phyloP scores from a whole-genome alignment of 2,888 invertebrate genomes.

The Volucella bombylans region DNA sequence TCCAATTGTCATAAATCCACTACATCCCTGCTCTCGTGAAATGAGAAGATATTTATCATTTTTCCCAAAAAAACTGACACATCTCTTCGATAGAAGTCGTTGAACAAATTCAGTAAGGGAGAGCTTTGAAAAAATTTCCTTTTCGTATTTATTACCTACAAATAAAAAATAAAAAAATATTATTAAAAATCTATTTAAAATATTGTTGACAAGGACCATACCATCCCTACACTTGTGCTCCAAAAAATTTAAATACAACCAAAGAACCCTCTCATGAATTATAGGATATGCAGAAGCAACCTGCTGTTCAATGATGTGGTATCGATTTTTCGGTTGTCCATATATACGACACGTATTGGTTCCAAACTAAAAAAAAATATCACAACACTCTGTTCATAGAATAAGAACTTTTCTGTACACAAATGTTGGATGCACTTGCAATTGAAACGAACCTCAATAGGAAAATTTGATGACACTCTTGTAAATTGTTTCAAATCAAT shows the following conservation, averaged over 20 bases:
- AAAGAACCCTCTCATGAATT: slow-evolving; percentile 86
- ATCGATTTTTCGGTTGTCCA: slow-evolving; percentile 77
- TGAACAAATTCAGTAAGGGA: slow-evolving; percentile 83
- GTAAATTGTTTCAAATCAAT: slow-evolving; percentile 76
- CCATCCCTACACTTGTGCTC: slow-evolving; percentile 84
- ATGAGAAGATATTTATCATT: slow-evolving; percentile 83
- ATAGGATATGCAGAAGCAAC: slow-evolving; percentile 86
- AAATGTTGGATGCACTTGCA: neutral
- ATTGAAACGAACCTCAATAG: slow-evolving; percentile 76
- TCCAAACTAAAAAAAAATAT: slow-evolving; percentile 78
- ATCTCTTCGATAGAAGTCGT: slow-evolving; percentile 84
- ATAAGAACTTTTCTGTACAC: neutral
- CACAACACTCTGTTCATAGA: neutral
- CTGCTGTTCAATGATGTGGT: slow-evolving; percentile 77
- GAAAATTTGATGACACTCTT: slow-evolving; percentile 77
- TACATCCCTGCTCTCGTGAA: slow-evolving; percentile 82
- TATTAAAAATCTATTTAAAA: neutral
- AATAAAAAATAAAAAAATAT: neutral
- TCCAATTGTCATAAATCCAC: slow-evolving; percentile 84
- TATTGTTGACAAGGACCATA: slow-evolving; percentile 55
- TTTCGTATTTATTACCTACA: slow-evolving; percentile 80
- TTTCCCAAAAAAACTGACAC: slow-evolving; percentile 83
- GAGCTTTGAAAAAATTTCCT: slow-evolving; percentile 82
- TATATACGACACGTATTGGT: slow-evolving; percentile 79
- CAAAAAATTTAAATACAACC: slow-evolving; percentile 86